Conservation (phyloP, 2,113 vertebrate genomes). For the Leptobrachium ailaonicum region DNA sequence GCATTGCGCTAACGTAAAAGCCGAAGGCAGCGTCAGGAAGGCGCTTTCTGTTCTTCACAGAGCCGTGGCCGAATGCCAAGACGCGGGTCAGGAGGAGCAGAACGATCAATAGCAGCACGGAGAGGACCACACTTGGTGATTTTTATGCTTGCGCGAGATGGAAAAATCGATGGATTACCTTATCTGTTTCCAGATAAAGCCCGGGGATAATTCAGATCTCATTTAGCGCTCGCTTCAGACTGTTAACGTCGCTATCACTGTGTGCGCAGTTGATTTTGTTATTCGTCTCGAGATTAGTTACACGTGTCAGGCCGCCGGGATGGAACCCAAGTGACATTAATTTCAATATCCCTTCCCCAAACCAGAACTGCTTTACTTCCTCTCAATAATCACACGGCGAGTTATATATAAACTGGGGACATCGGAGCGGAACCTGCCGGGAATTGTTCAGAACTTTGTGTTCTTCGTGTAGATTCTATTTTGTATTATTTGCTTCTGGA, state of each 20-base stretch:
- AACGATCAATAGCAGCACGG: conserved; percentile 20
- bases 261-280: conserved; percentile 18
- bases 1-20: neutral
- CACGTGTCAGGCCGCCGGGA: conserved; percentile 3
- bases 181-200: conserved; percentile 17
- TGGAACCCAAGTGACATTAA: conserved; percentile 12
- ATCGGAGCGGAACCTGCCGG: neutral
- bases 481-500: too few species aligned
- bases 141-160: conserved; percentile 18
- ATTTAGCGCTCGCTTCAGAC: neutral
- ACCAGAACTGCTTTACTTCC: neutral
- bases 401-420: conserved; percentile 7
- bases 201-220: conserved; percentile 19
- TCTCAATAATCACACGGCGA: neutral
- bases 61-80: neutral
- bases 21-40: neutral
- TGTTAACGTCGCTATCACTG: conserved; percentile 24
- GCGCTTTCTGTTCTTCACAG: neutral
- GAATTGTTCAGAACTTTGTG: neutral
- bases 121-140: neutral
- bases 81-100: neutral
- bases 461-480: neutral
- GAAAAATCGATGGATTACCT: conserved; percentile 37
- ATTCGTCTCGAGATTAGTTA: conserved; percentile 26
- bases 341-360: conserved; percentile 1